These are phyloP conservation scores for Hylaeus anthracinus DNA, from an alignment of 1,140 invertebrate genomes.

Conservation along the genomic window DNA sequence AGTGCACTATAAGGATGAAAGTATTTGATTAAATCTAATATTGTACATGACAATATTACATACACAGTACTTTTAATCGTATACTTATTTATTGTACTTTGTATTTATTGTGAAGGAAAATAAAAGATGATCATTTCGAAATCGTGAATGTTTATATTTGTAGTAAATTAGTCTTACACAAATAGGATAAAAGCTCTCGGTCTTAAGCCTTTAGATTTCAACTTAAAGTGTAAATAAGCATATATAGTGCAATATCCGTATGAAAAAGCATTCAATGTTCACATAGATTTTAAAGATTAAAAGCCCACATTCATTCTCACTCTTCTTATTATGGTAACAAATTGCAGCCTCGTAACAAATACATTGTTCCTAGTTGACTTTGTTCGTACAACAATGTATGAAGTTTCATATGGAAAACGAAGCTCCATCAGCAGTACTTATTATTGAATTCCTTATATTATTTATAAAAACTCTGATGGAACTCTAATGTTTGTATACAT, in stretches of 20 bases:
- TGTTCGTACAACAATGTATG: slow-evolving; percentile 49
- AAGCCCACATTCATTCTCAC: slow-evolving; percentile 58
- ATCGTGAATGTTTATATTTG: slow-evolving; percentile 65
- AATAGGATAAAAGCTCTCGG: slow-evolving; percentile 62
- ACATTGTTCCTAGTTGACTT: slow-evolving; percentile 56
- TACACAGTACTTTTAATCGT: neutral
- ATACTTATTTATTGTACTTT: neutral
- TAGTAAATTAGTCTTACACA: slow-evolving; percentile 65
- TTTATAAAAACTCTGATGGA: slow-evolving; percentile 30
- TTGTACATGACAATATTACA: neutral
- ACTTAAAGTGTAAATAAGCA: slow-evolving; percentile 63
- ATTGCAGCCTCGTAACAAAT: slow-evolving; percentile 65
- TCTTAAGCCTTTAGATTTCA: slow-evolving; percentile 49
- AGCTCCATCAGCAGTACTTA: slow-evolving; percentile 32
- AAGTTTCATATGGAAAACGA: slow-evolving; percentile 47
- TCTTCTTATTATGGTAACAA: slow-evolving; percentile 62
- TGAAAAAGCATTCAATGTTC: slow-evolving; percentile 58
- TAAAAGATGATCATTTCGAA: slow-evolving; percentile 42
- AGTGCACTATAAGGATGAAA: neutral
- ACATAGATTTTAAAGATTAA: slow-evolving; percentile 52
- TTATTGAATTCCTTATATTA: slow-evolving; percentile 25
- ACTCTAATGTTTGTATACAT: slow-evolving; percentile 50
- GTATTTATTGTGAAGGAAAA: slow-evolving; percentile 17
- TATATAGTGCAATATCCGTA: slow-evolving; percentile 53
- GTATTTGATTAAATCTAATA: neutral